These are phyloP conservation scores for Gymnocheta viridis DNA, from an alignment of 2,888 invertebrate species.

Conservation along the genomic window DNA sequence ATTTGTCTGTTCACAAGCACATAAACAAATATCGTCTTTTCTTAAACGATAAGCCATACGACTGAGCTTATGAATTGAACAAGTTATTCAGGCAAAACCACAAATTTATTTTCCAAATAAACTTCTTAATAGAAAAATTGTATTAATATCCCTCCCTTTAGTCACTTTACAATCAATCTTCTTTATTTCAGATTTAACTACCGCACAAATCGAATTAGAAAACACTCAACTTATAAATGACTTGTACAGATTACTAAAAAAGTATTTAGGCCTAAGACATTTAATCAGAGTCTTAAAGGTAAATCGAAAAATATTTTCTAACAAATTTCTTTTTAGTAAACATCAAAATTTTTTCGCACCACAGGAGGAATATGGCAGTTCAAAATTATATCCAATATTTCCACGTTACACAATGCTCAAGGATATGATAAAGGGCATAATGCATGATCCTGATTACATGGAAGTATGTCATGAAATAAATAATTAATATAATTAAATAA, in stretches of 20 bases:
- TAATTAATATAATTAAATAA: conserved; percentile 76
- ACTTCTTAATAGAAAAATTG: too few relatives aligned
- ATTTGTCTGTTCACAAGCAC: too few relatives aligned
- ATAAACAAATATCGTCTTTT: too few relatives aligned
- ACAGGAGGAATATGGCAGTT: conserved; percentile 93
- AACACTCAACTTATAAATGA: conserved; percentile 97
- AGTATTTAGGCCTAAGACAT: conserved; percentile 94
- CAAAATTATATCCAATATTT: conserved; percentile 96
- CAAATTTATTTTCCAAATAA: too few relatives aligned
- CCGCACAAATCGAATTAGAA: conserved; percentile 94
- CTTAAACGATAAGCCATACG: too few relatives aligned
- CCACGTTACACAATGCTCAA: conserved; percentile 97
- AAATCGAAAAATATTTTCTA: conserved; percentile 40
- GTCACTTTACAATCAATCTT: neutral
- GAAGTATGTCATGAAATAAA: conserved; percentile 97
- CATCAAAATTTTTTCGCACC: neutral
- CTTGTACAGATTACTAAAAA: conserved; percentile 94
- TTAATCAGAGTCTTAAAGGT: conserved; percentile 94
- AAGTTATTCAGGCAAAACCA: too few relatives aligned
- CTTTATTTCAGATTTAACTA: conserved; percentile 92
- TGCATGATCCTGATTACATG: conserved; percentile 98
- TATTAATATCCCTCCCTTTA: too few relatives aligned
- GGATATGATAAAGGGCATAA: conserved; percentile 97
- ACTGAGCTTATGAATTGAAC: too few relatives aligned
- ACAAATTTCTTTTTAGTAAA: neutral